phyloP scores from a whole-genome alignment of 1,140 invertebrate species.

The Rhagoletis zephyria region DNA sequence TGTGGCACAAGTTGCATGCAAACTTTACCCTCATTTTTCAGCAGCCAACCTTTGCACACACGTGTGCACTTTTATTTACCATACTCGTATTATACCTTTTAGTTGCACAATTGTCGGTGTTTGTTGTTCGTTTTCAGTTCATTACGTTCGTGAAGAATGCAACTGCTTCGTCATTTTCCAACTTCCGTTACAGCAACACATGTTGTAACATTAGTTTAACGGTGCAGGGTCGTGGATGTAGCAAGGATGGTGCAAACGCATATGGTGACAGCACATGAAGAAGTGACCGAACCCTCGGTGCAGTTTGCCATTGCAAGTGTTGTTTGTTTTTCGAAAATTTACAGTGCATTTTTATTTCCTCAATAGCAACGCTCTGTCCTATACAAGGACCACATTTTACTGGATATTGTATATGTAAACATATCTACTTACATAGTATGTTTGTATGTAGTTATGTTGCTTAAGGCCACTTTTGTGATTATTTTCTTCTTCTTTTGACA shows the following conservation, averaged over 20 bases:
- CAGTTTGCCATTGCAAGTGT: background rate
- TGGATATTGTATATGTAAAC: background rate
- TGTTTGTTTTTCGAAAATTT: slow-evolving; percentile 48
- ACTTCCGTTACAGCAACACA: slow-evolving; percentile 41
- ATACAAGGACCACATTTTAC: background rate
- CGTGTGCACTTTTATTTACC: background rate
- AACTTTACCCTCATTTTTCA: slow-evolving; percentile 41
- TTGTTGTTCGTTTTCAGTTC: slow-evolving; percentile 43
- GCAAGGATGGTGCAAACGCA: background rate
- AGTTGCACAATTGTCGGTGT: slow-evolving; percentile 34
- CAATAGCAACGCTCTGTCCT: background rate
- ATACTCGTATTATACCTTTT: background rate
- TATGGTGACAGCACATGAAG: slow-evolving; percentile 37
- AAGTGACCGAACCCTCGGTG: slow-evolving; percentile 12
- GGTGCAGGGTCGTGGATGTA: background rate
- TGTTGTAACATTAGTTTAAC: background rate
- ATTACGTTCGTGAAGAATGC: slow-evolving; percentile 43
- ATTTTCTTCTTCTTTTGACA: slow-evolving; percentile 51
- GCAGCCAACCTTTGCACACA: slow-evolving; percentile 1
- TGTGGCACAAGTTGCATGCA: slow-evolving; percentile 46
- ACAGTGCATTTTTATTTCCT: background rate
- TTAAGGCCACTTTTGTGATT: slow-evolving; percentile 11
- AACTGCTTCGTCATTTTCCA: slow-evolving; percentile 43
- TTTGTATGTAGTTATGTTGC: background rate
- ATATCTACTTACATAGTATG: background rate